Conservation (phyloP, 2,888 invertebrate genomes). For the Sphecodes monilicornis region DNA sequence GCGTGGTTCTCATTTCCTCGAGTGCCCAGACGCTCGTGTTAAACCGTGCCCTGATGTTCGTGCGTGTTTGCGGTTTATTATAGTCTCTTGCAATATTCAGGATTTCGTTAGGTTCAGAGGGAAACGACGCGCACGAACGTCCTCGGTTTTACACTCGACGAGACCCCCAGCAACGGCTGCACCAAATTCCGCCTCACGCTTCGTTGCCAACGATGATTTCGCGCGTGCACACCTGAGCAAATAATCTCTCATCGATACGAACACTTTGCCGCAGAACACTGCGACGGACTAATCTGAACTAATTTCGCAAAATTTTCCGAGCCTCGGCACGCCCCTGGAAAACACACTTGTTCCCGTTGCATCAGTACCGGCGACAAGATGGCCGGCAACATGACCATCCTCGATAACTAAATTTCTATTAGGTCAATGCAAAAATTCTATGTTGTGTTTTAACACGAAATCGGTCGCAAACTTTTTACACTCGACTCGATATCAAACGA, state of each 20-base stretch:
- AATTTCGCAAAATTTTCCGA: neutral
- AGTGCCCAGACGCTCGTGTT: slow-evolving; percentile 24
- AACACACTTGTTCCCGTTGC: neutral
- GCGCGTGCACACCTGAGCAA: neutral
- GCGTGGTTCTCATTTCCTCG: slow-evolving; percentile 21
- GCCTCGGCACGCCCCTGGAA: neutral
- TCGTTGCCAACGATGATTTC: slow-evolving; percentile 1
- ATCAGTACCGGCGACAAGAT: neutral
- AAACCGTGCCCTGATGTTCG: neutral
- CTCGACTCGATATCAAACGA: no score
- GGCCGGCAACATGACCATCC: neutral
- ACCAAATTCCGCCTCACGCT: slow-evolving; percentile 4
- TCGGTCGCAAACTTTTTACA: no score
- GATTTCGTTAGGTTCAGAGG: neutral
- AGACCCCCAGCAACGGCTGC: neutral
- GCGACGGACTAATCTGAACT: neutral
- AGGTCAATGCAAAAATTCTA: no score
- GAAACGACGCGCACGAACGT: neutral
- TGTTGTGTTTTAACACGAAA: no score
- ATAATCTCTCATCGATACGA: neutral
- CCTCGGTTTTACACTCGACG: neutral
- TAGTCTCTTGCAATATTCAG: neutral
- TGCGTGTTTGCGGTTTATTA: neutral
- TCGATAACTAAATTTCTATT: neutral
- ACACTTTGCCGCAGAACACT: neutral